A percentile compares a stretch with the other conserved stretches of the same genome.
phyloP scores from a whole-genome alignment of 2,113 vertebrate species.

The Romanogobio albipinnatus region DNA sequence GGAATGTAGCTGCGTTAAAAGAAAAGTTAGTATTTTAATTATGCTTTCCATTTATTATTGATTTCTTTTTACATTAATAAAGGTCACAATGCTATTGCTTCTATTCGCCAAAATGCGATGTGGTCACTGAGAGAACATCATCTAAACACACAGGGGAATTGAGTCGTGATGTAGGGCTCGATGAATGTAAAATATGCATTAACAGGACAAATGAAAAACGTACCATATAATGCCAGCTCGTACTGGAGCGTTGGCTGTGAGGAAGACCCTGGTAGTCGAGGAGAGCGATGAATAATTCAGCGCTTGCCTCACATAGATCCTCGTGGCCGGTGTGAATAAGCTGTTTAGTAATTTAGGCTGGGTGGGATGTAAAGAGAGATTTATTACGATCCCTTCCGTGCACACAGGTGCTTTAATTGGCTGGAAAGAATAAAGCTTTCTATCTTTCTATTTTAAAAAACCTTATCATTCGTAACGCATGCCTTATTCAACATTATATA shows the following conservation, averaged over 20 bases:
- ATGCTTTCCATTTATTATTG: neutral
- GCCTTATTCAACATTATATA: neutral
- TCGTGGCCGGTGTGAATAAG: neutral
- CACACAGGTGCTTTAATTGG: neutral
- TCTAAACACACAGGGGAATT: constrained; percentile 26
- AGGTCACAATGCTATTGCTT: neutral
- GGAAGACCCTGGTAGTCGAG: constrained; percentile 25
- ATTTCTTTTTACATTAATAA: constrained; percentile 1
- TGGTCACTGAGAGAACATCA: constrained; percentile 1
- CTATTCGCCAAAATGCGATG: neutral
- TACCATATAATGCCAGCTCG: neutral
- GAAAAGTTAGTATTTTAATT: neutral
- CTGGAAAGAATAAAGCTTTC: neutral
- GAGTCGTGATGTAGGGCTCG: constrained; percentile 33
- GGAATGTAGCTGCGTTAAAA: constrained; percentile 8
- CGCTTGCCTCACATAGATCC: neutral
- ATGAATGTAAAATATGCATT: constrained; percentile 5
- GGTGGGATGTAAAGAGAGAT: neutral
- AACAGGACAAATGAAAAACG: neutral
- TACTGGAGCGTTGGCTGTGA: neutral
- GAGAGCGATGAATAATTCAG: constrained; percentile 27
- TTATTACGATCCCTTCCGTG: constrained; percentile 11
- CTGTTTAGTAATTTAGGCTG: constrained; percentile 15
- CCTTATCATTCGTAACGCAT: neutral
- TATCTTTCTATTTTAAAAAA: neutral